These are phyloP conservation scores for Carollia perspicillata DNA, from an alignment of 2,113 vertebrate species.

Conservation along the genomic window DNA sequence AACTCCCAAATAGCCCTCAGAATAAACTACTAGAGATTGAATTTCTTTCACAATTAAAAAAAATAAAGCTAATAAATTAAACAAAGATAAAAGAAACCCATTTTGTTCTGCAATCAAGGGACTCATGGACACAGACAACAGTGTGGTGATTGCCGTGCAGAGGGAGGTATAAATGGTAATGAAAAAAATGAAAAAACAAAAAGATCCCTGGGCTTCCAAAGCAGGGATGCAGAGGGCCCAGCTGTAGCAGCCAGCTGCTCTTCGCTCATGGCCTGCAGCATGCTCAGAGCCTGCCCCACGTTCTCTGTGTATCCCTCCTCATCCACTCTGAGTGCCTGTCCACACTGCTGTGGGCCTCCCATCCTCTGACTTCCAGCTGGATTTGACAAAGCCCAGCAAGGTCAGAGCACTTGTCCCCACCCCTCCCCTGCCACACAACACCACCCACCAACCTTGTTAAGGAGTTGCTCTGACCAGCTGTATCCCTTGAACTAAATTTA, in stretches of 20 bases:
- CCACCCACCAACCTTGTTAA: neutral
- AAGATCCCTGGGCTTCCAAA: neutral
- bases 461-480: neutral
- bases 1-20: neutral
- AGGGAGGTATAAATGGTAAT: too few species aligned
- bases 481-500: neutral
- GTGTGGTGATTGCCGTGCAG: too few species aligned
- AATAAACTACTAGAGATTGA: neutral
- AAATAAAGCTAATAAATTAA: too few species aligned
- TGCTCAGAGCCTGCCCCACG: neutral
- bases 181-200: too few species aligned
- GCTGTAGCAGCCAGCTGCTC: too few species aligned
- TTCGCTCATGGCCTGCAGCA: neutral
- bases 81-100: neutral
- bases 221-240: neutral
- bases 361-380: neutral
- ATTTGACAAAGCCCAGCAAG: neutral
- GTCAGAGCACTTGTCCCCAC: neutral
- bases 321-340: neutral
- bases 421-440: too few species aligned
- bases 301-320: too few species aligned
- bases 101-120: neutral
- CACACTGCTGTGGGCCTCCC: accelerated
- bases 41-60: neutral
- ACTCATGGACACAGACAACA: too few species aligned